A percentile compares a stretch with the other conserved stretches of the same genome.
These are phyloP conservation scores for Plestiodon gilberti DNA, from an alignment of 2,113 vertebrate species.

Conservation along the genomic window DNA sequence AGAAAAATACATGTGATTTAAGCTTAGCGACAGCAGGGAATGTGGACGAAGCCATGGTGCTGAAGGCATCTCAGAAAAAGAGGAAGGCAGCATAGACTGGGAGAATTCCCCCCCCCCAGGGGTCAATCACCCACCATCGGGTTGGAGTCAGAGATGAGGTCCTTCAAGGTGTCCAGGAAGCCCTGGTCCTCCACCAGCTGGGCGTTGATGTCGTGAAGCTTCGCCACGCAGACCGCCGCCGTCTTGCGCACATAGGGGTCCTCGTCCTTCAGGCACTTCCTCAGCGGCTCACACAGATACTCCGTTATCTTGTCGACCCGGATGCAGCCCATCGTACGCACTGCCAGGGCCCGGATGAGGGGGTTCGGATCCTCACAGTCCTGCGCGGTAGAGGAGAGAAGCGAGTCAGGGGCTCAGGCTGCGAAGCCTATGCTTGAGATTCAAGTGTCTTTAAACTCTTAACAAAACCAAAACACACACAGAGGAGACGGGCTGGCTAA, in stretches of 20 bases:
- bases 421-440: neutral
- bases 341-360: constrained; percentile 93
- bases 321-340: constrained; percentile 98
- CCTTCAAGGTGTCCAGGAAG: constrained; percentile 96
- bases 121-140: constrained; percentile 92
- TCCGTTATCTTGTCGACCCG: constrained; percentile 98
- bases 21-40: too few relatives aligned
- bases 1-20: too few relatives aligned
- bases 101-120: neutral
- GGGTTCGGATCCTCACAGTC: constrained; percentile 98
- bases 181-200: constrained; percentile 98
- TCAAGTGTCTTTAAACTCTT: neutral
- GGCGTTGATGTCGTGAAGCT: constrained; percentile 97
- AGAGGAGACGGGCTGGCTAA: too few relatives aligned
- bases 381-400: constrained; percentile 61
- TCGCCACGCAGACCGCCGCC: constrained; percentile 94
- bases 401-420: neutral
- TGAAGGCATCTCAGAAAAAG: too few relatives aligned
- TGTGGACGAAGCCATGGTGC: too few relatives aligned
- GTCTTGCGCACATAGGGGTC: constrained; percentile 98
- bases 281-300: constrained; percentile 94
- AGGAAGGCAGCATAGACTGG: too few relatives aligned
- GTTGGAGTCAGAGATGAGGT: constrained; percentile 98
- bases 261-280: constrained; percentile 97
- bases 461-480: too few relatives aligned